A percentile compares a stretch with the other conserved stretches of the same genome.
phyloP scores from a whole-genome alignment of 2,797 vertebrate species.

The Salarias fasciatus region DNA sequence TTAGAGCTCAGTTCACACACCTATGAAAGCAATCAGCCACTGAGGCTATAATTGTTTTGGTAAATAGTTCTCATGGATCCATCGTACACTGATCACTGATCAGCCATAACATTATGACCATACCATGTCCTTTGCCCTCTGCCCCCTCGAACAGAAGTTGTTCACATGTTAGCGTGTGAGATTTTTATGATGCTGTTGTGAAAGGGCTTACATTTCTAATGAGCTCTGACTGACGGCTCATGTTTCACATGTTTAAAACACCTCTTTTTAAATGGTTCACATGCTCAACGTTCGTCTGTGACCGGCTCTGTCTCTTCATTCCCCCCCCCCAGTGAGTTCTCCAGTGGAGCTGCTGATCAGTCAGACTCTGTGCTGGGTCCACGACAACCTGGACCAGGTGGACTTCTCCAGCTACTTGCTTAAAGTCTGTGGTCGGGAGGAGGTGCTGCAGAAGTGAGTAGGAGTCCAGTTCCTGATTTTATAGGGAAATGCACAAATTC shows the following conservation, averaged over 20 bases:
- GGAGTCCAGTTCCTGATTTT: too few relatives aligned
- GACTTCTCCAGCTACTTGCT: conserved; percentile 95
- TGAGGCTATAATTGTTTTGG: neutral
- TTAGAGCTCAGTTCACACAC: conserved; percentile 12
- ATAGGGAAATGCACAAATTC: neutral
- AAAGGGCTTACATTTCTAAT: too few relatives aligned
- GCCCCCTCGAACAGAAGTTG: neutral
- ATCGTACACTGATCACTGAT: too few relatives aligned
- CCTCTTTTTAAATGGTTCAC: too few relatives aligned
- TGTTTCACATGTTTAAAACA: too few relatives aligned
- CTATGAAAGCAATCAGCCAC: conserved; percentile 1
- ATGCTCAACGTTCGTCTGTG: too few relatives aligned
- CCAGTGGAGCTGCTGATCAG: conserved; percentile 96
- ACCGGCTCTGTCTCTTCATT: neutral
- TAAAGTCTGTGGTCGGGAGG: conserved; percentile 96
- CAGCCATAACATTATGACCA: too few relatives aligned
- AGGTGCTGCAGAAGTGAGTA: conserved; percentile 97
- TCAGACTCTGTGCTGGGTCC: conserved; percentile 98
- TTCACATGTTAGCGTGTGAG: too few relatives aligned
- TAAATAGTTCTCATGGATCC: neutral
- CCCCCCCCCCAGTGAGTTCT: conserved; percentile 88
- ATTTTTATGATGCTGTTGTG: too few relatives aligned
- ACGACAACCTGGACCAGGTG: conserved; percentile 96
- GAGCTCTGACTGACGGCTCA: too few relatives aligned
- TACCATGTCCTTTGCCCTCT: neutral